Conservation (phyloP, 37 sponge, comb jelly and placozoan genomes). For the Halisarca cf. caerulea region DNA sequence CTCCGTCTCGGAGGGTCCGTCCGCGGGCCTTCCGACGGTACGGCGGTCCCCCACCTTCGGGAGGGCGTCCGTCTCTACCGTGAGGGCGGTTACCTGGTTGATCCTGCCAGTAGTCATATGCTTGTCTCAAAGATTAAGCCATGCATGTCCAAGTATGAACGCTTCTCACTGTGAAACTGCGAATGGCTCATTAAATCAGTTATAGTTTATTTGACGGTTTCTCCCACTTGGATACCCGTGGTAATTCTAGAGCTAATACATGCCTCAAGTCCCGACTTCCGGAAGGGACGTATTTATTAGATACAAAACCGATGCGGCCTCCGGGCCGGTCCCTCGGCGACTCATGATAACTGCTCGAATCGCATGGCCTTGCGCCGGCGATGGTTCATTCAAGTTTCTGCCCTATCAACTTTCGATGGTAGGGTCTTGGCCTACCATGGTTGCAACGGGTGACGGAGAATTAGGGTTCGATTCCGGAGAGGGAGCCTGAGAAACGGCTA, state of each 20-base stretch:
- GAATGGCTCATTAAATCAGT: conserved; percentile 95
- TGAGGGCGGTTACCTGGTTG: conserved; percentile 80
- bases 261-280: conserved; percentile 71
- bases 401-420: conserved; percentile 89
- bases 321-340: conserved; percentile 59
- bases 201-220: conserved; percentile 87
- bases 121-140: conserved; percentile 94
- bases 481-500: conserved; percentile 91
- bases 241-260: conserved; percentile 92
- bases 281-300: conserved; percentile 92
- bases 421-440: conserved; percentile 87
- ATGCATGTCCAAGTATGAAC: conserved; percentile 89
- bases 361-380: conserved; percentile 81
- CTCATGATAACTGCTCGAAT: conserved; percentile 89
- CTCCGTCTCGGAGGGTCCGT: no score
- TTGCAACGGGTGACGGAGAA: conserved; percentile 88
- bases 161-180: conserved; percentile 81
- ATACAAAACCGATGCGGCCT: conserved; percentile 74
- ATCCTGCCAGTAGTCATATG: conserved; percentile 94
- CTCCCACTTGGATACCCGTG: conserved; percentile 82
- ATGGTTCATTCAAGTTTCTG: conserved; percentile 88
- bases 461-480: conserved; percentile 89
- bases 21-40: no score
- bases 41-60: no score
- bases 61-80: background rate